phyloP scores from a whole-genome alignment of 2,113 vertebrate genomes.

The Plecturocebus donacophilus region DNA sequence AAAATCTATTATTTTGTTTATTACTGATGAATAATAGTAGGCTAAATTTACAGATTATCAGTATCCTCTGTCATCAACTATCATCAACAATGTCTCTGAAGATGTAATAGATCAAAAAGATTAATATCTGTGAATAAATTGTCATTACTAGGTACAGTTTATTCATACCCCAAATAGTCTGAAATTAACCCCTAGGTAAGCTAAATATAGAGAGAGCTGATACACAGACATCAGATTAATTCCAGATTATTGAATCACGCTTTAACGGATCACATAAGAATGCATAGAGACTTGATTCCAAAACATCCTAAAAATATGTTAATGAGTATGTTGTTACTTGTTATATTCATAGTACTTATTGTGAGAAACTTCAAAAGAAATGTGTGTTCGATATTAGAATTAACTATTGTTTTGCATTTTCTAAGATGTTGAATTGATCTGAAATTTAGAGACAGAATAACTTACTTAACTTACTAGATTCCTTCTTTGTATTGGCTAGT shows the following conservation, averaged over 20 bases:
- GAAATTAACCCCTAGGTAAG: not conserved
- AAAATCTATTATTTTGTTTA: not conserved
- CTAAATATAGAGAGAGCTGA: not conserved
- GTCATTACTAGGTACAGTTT: not conserved
- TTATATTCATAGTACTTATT: not conserved
- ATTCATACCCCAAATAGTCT: not conserved
- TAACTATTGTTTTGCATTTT: not conserved
- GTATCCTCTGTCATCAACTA: not conserved
- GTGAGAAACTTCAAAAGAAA: not conserved
- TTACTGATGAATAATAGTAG: not conserved
- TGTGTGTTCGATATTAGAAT: not conserved
- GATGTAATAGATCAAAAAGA: not conserved
- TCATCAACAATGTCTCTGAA: not conserved
- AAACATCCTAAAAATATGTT: not conserved
- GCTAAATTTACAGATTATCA: not conserved
- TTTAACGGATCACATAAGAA: not conserved
- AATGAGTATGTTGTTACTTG: not conserved
- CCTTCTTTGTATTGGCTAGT: not conserved
- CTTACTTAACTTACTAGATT: not conserved
- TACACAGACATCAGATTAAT: not conserved
- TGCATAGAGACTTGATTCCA: not conserved
- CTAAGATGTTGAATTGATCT: not conserved
- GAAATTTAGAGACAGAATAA: not conserved
- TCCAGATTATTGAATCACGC: not conserved
- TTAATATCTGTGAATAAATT: not conserved